Conservation (phyloP, 2,797 vertebrate genomes). For the Yasuhikotakia modesta region DNA sequence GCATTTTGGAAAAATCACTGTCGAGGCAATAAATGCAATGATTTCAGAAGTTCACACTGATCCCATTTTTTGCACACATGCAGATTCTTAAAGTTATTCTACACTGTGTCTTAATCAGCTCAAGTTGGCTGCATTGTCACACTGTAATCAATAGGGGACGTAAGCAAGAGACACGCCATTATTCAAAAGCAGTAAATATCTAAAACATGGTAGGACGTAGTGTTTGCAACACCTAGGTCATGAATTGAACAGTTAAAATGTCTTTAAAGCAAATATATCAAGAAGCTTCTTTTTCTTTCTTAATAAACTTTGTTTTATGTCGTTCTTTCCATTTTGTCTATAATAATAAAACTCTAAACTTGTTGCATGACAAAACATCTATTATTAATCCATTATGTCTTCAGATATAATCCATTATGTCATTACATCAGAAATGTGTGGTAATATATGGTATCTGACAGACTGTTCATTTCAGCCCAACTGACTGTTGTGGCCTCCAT, state of each 20-base stretch:
- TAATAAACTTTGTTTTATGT: no score
- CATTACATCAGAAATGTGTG: conserved; percentile 57
- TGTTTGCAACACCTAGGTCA: not conserved
- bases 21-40: no score
- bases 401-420: not conserved
- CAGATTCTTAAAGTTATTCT: no score
- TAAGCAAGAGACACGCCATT: conserved; percentile 76
- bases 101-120: conserved; percentile 50
- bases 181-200: conserved; percentile 64
- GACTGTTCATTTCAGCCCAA: conserved; percentile 71
- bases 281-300: no score
- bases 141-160: conserved; percentile 69
- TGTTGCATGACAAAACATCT: not conserved
- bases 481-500: conserved; percentile 76
- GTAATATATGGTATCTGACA: conserved; percentile 65
- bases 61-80: not conserved
- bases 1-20: not conserved
- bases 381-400: not conserved
- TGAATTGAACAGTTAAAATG: not conserved
- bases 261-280: no score
- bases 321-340: no score
- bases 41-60: not conserved
- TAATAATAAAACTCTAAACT: no score
- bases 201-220: conserved; percentile 50
- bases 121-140: conserved; percentile 73